Percentiles rank a stretch among this genome's conserved stretches.
Conservation (phyloP, 2,113 vertebrate species). For the Formicarius rufipectus region DNA sequence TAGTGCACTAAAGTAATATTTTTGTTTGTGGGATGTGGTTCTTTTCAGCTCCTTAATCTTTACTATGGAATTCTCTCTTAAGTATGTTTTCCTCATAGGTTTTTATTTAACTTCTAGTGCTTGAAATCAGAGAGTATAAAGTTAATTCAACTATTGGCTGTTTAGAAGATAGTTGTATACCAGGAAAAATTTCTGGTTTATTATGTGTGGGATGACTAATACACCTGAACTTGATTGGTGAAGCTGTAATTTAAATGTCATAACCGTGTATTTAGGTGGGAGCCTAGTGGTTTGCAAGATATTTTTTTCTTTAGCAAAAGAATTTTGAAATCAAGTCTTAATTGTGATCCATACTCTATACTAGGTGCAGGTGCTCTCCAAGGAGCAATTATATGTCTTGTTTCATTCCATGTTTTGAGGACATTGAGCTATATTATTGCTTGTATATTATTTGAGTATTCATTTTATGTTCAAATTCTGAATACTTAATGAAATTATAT, state of each 20-base stretch:
- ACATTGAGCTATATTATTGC: neutral
- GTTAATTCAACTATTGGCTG: neutral
- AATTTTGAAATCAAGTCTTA: neutral
- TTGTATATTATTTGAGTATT: neutral
- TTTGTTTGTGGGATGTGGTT: neutral
- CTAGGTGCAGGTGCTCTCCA: neutral
- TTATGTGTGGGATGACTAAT: neutral
- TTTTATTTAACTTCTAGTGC: neutral
- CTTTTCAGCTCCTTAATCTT: neutral
- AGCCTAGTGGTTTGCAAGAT: neutral
- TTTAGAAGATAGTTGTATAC: neutral
- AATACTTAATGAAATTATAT: neutral
- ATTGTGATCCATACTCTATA: neutral
- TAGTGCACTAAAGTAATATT: neutral
- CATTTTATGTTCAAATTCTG: neutral
- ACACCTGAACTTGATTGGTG: neutral
- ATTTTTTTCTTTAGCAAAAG: neutral
- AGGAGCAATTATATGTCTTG: neutral
- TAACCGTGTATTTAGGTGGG: neutral
- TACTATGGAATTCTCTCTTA: neutral
- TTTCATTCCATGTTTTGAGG: neutral
- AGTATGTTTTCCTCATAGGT: neutral
- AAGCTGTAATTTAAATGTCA: neutral
- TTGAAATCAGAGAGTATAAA: too few relatives aligned
- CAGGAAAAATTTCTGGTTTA: neutral